Evolutionary conservation across 1,140 invertebrate species (phyloP).

Genomic region (Pogonognathellus flavescens): DNA sequence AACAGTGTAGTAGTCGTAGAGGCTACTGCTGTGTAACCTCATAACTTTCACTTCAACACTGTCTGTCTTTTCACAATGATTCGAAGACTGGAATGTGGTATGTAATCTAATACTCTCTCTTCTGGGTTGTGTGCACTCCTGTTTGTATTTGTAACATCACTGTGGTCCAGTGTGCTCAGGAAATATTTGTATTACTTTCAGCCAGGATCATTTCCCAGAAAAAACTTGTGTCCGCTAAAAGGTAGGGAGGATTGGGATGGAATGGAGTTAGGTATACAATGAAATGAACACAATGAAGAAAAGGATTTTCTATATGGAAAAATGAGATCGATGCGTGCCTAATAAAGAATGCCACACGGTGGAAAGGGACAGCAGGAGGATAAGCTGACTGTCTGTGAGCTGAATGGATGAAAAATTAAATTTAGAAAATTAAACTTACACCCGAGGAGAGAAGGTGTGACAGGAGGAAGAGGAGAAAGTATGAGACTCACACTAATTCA

Average conservation of each 20-base stretch:
- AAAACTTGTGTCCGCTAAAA: no score
- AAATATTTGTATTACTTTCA: no score
- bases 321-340: not conserved
- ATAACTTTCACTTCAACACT: constrained; percentile 5
- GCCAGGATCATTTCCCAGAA: no score
- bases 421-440: not conserved
- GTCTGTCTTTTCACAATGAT: constrained; percentile 23
- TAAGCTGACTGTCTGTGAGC: no score
- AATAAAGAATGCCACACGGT: not conserved
- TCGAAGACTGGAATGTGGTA: constrained; percentile 29
- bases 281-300: no score
- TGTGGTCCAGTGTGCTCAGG: no score
- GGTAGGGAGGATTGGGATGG: no score
- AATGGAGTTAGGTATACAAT: no score
- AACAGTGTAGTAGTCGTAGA: no score
- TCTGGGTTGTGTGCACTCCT: not conserved
- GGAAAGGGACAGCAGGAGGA: not conserved
- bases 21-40: not conserved
- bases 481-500: constrained; percentile 15
- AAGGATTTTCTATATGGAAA: not conserved
- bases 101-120: constrained; percentile 34
- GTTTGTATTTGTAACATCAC: no score
- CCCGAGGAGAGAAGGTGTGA: not conserved
- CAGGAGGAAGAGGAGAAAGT: not conserved
- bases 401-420: not conserved